These are phyloP conservation scores for Apostichopus japonicus DNA, from an alignment of 35 echinoderm and acorn worm genomes.

Conservation along the genomic window DNA sequence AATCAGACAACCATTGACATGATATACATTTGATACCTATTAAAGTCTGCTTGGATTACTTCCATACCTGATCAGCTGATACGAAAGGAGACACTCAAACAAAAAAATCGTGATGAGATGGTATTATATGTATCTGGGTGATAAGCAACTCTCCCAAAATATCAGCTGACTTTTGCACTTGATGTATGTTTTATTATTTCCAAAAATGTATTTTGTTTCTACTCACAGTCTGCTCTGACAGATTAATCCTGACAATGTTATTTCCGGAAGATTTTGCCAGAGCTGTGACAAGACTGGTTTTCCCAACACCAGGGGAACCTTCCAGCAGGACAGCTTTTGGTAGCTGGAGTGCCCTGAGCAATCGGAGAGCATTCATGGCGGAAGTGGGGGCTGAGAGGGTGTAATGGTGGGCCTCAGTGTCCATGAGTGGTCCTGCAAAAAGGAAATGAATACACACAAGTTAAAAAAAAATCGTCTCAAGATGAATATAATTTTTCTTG, in stretches of 20 bases:
- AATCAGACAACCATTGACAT: too few species aligned
- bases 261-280: slow-evolving; percentile 87
- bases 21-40: too few species aligned
- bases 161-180: too few species aligned
- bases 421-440: neutral
- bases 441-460: neutral
- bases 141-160: too few species aligned
- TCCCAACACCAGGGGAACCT: slow-evolving; percentile 88
- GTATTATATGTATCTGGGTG: too few species aligned
- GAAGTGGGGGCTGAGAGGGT: slow-evolving; percentile 88
- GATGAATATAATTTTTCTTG: too few species aligned
- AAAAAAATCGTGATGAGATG: too few species aligned
- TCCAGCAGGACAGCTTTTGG: slow-evolving; percentile 85
- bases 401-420: slow-evolving; percentile 46
- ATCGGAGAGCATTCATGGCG: slow-evolving; percentile 73
- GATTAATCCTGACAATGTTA: slow-evolving; percentile 84
- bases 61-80: too few species aligned
- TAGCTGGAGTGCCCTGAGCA: slow-evolving; percentile 83
- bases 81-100: too few species aligned
- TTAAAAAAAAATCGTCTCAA: neutral
- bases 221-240: slow-evolving; percentile 98
- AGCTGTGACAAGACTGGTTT: slow-evolving; percentile 88
- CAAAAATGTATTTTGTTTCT: neutral
- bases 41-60: too few species aligned
- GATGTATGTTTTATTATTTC: too few species aligned